A percentile compares a stretch with the other conserved stretches of the same genome.
phyloP scores from a whole-genome alignment of 2,888 invertebrate species.

The Apocheima hispidaria region DNA sequence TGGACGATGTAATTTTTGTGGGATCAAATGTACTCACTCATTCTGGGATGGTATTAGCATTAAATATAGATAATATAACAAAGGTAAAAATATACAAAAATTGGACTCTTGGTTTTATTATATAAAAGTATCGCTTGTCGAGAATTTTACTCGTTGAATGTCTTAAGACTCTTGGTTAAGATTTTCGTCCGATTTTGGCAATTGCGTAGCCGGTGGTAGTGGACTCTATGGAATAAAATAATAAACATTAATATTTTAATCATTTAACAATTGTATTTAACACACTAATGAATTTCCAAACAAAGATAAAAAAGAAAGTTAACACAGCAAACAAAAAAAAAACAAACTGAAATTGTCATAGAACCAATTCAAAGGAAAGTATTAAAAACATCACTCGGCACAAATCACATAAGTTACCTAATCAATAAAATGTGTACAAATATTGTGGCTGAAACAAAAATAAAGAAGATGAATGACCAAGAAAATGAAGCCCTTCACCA shows the following conservation, averaged over 20 bases:
- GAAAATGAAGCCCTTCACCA: constrained; percentile 64
- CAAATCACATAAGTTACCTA: constrained; percentile 49
- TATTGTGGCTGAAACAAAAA: constrained; percentile 85
- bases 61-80: constrained; percentile 57
- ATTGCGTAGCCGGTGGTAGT: constrained; percentile 86
- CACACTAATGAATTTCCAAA: constrained; percentile 38
- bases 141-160: constrained; percentile 43
- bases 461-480: constrained; percentile 52
- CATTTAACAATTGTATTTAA: constrained; percentile 38
- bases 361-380: constrained; percentile 48
- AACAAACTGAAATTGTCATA: constrained; percentile 45
- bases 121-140: constrained; percentile 56
- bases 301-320: constrained; percentile 46
- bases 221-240: constrained; percentile 87
- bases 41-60: constrained; percentile 60
- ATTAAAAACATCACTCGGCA: constrained; percentile 42
- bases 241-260: constrained; percentile 22
- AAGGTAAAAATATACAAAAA: constrained; percentile 70
- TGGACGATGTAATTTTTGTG: constrained; percentile 13
- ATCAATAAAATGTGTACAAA: constrained; percentile 83
- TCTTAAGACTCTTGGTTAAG: constrained; percentile 88
- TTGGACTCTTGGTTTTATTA: constrained; percentile 64
- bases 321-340: constrained; percentile 51
- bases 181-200: constrained; percentile 90
- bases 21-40: constrained; percentile 48